phyloP scores from a whole-genome alignment of 1,140 invertebrate species.

The Temnothorax nylanderi region DNA sequence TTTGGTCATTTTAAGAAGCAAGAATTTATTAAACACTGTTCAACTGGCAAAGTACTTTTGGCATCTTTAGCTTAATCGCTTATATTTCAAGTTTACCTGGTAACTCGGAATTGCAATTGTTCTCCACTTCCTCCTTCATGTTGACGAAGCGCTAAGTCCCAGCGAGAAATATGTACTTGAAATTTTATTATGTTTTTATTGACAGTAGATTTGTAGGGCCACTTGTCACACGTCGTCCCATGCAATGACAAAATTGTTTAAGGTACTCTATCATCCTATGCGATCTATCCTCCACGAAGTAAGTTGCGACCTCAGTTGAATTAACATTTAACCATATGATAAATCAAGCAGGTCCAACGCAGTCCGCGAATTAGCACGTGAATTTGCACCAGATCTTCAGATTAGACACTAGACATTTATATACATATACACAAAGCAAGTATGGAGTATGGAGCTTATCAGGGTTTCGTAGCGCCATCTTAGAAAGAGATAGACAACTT shows the following conservation, averaged over 20 bases:
- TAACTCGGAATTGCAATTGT: constrained; percentile 4
- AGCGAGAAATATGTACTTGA: neutral
- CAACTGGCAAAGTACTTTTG: neutral
- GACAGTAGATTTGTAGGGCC: neutral
- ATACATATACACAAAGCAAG: neutral
- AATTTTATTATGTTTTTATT: neutral
- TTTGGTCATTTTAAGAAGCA: neutral
- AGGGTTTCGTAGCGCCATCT: neutral
- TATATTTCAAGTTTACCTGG: constrained; percentile 29
- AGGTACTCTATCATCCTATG: neutral
- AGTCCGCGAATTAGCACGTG: neutral
- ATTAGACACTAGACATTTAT: neutral
- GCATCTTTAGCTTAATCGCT: neutral
- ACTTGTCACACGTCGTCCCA: neutral
- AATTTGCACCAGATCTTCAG: neutral
- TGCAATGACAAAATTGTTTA: neutral
- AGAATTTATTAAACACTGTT: neutral
- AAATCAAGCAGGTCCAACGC: neutral
- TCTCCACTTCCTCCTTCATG: constrained; percentile 48
- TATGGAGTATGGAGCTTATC: neutral
- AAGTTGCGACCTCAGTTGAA: neutral
- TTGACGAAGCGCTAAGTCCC: neutral
- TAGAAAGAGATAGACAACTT: neutral
- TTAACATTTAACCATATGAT: neutral
- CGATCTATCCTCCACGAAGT: neutral